Conservation (phyloP, 2,797 vertebrate genomes). For the Rhinoraja longicauda region DNA sequence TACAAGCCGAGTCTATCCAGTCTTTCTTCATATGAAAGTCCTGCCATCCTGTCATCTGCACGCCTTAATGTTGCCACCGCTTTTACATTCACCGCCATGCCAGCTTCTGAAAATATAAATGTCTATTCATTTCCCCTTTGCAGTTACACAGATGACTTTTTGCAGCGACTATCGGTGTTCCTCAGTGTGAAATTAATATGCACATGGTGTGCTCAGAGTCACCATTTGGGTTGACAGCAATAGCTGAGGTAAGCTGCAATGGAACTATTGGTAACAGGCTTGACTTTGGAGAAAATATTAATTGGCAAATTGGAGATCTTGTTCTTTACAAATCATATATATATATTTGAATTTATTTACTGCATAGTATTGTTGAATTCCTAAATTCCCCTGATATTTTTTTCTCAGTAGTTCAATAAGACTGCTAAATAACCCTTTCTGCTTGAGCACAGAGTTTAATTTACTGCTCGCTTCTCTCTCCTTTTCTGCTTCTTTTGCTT, state of each 20-base stretch:
- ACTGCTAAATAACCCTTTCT: constrained; percentile 48
- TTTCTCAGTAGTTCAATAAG: constrained; percentile 44
- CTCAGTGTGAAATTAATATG: background rate
- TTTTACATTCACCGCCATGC: too few species aligned
- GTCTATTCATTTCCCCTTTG: constrained; percentile 6
- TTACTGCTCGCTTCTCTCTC: constrained; percentile 47
- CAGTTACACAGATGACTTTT: background rate
- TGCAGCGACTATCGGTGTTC: background rate
- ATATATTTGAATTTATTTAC: constrained; percentile 53
- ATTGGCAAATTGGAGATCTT: constrained; percentile 40
- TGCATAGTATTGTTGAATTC: constrained; percentile 52
- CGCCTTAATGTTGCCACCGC: too few species aligned
- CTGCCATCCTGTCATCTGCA: too few species aligned
- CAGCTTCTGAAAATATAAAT: background rate
- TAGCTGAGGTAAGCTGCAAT: background rate
- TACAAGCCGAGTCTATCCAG: too few species aligned
- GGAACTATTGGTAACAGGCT: background rate
- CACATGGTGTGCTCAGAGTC: background rate
- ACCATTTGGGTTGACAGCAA: background rate
- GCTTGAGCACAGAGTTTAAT: constrained; percentile 47
- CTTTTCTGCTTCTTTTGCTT: constrained; percentile 51
- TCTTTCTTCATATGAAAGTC: too few species aligned
- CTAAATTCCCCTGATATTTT: constrained; percentile 57
- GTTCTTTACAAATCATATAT: constrained; percentile 51
- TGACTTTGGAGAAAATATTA: background rate